Conservation (phyloP, 2,797 vertebrate species). For the Mus spretus region DNA sequence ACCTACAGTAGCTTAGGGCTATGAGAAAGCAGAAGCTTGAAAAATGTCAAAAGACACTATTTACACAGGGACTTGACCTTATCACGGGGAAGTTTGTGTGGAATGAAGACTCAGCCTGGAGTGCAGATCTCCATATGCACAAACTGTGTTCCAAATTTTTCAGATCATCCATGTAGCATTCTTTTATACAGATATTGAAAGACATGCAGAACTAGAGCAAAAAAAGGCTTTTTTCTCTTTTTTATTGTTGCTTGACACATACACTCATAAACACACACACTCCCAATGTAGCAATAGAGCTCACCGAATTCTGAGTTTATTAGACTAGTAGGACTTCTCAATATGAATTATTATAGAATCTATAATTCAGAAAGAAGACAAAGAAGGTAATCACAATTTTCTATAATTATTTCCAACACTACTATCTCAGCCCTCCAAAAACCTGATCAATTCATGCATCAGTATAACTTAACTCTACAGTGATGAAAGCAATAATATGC, state of each 20-base stretch:
- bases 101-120: not conserved
- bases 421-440: not conserved
- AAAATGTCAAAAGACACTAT: not conserved
- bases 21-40: not conserved
- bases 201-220: fast-evolving
- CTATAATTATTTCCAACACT: not conserved
- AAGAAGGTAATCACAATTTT: not conserved
- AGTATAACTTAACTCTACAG: not conserved
- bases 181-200: not conserved
- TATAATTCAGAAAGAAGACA: not conserved
- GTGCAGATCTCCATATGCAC: not conserved
- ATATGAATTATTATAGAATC: not conserved
- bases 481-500: not conserved
- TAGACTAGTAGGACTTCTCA: not conserved
- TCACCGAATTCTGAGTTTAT: not conserved
- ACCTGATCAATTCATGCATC: not conserved
- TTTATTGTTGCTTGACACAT: not conserved
- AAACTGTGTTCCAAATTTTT: not conserved
- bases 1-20: not conserved
- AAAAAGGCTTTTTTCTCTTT: too few relatives aligned
- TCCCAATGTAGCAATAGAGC: not conserved
- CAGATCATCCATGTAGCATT: not conserved
- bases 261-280: not conserved
- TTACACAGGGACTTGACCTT: not conserved
- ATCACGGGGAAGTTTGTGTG: too few relatives aligned